These are phyloP conservation scores for Hofmannophila pseudospretella DNA, from an alignment of 2,888 invertebrate species.

Conservation along the genomic window DNA sequence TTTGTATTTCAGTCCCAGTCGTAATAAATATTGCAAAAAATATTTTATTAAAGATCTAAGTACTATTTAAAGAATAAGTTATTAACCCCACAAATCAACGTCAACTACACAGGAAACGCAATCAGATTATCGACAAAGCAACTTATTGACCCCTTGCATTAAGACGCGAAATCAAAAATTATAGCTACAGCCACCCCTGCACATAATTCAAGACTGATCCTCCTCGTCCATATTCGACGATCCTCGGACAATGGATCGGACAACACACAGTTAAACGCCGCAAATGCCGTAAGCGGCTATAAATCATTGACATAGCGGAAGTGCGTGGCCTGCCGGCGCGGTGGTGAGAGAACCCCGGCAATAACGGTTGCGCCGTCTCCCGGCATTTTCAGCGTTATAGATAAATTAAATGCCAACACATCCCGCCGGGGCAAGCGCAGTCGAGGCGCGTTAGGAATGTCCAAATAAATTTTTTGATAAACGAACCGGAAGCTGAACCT, in stretches of 20 bases:
- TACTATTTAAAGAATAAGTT: no score
- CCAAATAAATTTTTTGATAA: constrained; percentile 74
- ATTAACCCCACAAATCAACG: constrained; percentile 1
- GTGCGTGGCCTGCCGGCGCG: constrained; percentile 54
- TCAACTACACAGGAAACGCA: constrained; percentile 23
- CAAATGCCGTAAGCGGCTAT: constrained; percentile 64
- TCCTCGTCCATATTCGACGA: constrained; percentile 58
- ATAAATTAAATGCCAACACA: constrained; percentile 75
- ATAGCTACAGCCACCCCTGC: constrained; percentile 46
- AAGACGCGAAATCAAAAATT: constrained; percentile 61
- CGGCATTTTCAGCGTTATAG: constrained; percentile 68
- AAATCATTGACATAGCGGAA: constrained; percentile 77
- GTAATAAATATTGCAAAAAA: no score
- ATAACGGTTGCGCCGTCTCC: constrained; percentile 61
- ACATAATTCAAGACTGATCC: constrained; percentile 66
- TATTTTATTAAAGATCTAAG: no score
- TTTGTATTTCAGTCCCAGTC: no score
- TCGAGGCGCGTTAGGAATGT: constrained; percentile 63
- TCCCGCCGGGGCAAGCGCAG: constrained; percentile 55
- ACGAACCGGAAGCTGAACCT: constrained; percentile 71
- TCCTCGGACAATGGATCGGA: constrained; percentile 65
- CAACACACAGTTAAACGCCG: constrained; percentile 65
- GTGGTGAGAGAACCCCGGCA: constrained; percentile 43
- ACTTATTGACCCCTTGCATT: constrained; percentile 51
- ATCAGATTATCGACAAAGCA: constrained; percentile 48